phyloP scores from a whole-genome alignment of 1,140 invertebrate species.

The Habropoda laboriosa region DNA sequence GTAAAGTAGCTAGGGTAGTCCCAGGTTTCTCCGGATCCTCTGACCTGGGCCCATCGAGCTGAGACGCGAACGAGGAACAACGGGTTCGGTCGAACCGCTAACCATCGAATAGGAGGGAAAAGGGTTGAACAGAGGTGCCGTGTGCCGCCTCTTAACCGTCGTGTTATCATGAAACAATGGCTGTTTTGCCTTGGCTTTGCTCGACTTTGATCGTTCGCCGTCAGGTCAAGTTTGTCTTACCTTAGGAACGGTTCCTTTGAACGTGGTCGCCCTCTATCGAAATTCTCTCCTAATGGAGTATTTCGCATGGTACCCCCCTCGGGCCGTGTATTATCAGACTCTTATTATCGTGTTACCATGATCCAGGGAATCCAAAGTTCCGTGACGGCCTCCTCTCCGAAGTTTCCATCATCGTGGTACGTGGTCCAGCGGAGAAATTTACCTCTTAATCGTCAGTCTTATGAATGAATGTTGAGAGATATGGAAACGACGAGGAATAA shows the following conservation, averaged over 20 bases:
- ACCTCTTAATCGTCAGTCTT: too few relatives aligned
- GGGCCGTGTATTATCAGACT: constrained; percentile 32
- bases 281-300: constrained; percentile 62
- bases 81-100: constrained; percentile 29
- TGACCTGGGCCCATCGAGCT: neutral
- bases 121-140: constrained; percentile 14
- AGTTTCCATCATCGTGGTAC: neutral
- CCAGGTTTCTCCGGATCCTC: constrained; percentile 46
- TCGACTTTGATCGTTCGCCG: constrained; percentile 60
- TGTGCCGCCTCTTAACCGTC: constrained; percentile 34
- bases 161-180: constrained; percentile 66
- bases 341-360: constrained; percentile 39
- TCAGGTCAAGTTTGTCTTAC: constrained; percentile 61
- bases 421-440: too few relatives aligned
- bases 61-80: neutral
- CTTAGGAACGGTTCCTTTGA: constrained; percentile 50
- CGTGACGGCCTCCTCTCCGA: neutral
- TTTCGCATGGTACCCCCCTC: constrained; percentile 14
- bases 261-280: constrained; percentile 55
- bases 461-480: too few relatives aligned
- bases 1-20: constrained; percentile 71
- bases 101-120: constrained; percentile 21
- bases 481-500: too few relatives aligned
- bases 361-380: constrained; percentile 6
- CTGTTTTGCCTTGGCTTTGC: constrained; percentile 60